Conservation (phyloP, 2,797 vertebrate species). For the Poeciliopsis presidionis region DNA sequence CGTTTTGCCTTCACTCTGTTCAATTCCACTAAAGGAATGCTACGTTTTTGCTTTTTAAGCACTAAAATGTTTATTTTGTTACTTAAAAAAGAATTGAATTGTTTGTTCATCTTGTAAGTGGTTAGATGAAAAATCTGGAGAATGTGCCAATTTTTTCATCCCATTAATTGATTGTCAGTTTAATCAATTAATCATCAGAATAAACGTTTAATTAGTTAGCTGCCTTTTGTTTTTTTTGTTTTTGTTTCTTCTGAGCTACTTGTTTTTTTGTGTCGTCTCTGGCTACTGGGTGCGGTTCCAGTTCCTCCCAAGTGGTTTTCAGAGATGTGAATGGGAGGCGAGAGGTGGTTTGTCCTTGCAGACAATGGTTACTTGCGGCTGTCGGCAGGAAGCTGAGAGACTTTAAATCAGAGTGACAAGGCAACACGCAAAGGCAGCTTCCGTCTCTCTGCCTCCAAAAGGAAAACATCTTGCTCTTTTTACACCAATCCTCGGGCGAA, state of each 20-base stretch:
- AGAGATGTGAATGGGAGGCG: slow-evolving; percentile 30
- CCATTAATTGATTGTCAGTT: no score
- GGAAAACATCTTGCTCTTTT: slow-evolving; percentile 1
- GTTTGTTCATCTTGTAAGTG: no score
- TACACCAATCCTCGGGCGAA: neutral
- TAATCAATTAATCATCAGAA: no score
- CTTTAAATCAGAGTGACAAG: slow-evolving; percentile 29
- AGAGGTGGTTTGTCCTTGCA: slow-evolving; percentile 22
- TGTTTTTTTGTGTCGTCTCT: slow-evolving; percentile 19
- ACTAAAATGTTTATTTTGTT: no score
- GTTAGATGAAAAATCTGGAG: no score
- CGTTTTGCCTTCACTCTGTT: no score
- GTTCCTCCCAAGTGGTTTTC: slow-evolving; percentile 31
- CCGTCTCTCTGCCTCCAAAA: neutral
- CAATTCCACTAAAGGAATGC: no score
- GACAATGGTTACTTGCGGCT: slow-evolving; percentile 56
- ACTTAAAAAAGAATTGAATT: no score
- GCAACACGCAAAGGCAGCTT: slow-evolving; percentile 5
- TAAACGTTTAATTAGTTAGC: no score
- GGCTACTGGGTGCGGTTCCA: slow-evolving; percentile 33
- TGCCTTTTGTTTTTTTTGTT: neutral
- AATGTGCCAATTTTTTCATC: no score
- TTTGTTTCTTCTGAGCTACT: neutral
- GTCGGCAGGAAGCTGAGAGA: slow-evolving; percentile 39
- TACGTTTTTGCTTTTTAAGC: no score